Percentiles rank a stretch among this genome's conserved stretches.
phyloP scores from a whole-genome alignment of 1,140 invertebrate species.

The Leptonema lineaticorne region DNA sequence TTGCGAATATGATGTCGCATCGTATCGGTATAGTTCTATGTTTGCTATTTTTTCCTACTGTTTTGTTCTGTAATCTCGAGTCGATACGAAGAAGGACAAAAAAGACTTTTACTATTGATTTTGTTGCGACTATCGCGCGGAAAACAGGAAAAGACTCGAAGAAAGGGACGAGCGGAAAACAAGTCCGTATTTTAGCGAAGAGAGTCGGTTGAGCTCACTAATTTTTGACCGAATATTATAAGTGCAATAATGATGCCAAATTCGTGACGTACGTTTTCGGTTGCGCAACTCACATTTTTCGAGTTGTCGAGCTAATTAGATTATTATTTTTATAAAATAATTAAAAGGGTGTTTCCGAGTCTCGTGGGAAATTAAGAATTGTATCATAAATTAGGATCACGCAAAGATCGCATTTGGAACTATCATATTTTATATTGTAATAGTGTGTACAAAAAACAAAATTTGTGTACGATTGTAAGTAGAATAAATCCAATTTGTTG shows the following conservation, averaged over 20 bases:
- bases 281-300: no score
- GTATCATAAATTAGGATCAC: neutral
- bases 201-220: neutral
- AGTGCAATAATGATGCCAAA: no score
- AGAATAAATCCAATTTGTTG: neutral
- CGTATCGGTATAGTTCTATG: neutral
- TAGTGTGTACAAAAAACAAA: no score
- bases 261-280: no score
- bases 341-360: conserved; percentile 16
- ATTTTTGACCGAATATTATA: no score
- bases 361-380: conserved; percentile 5
- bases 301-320: neutral
- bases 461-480: no score
- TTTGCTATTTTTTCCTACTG: neutral
- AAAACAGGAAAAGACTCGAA: neutral
- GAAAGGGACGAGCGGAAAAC: no score
- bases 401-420: conserved; percentile 5
- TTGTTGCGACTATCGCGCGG: neutral
- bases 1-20: conserved; percentile 13
- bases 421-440: no score
- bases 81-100: neutral
- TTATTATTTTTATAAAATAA: neutral
- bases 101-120: conserved; percentile 7
- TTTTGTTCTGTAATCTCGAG: neutral
- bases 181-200: neutral